These are phyloP conservation scores for Tamias sibiricus DNA, from an alignment of 2,113 vertebrate genomes.

Conservation along the genomic window DNA sequence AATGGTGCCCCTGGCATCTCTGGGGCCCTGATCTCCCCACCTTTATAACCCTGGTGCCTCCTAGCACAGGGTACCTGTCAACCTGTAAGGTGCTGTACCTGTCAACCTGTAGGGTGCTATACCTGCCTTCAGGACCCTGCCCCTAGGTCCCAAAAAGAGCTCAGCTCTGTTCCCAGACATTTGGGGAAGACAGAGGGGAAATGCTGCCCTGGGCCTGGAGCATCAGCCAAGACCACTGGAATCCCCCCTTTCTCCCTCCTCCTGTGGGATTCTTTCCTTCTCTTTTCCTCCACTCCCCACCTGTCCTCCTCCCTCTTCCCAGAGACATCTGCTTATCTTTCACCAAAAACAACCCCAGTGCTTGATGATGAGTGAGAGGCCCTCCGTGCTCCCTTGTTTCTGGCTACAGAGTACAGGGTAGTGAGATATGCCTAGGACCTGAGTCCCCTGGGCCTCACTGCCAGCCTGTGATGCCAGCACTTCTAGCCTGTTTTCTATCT, in stretches of 20 bases:
- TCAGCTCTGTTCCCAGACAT: neutral
- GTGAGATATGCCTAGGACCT: neutral
- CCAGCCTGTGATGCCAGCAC: neutral
- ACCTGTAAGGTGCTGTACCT: conserved; percentile 24
- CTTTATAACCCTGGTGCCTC: conserved; percentile 24
- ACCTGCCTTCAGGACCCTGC: neutral
- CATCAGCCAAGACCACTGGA: conserved; percentile 16
- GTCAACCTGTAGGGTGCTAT: conserved; percentile 36
- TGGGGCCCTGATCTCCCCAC: neutral
- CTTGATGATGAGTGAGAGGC: neutral
- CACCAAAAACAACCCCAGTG: conserved; percentile 19
- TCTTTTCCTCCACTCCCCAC: neutral
- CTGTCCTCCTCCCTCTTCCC: conserved; percentile 34
- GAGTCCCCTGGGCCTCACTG: neutral
- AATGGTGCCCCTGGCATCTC: neutral
- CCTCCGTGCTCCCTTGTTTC: neutral
- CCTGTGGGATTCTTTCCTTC: neutral
- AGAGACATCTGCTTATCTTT: conserved; percentile 53
- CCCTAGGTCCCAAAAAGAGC: conserved; percentile 35
- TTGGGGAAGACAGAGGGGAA: neutral
- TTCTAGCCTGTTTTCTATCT: neutral
- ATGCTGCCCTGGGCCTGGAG: neutral
- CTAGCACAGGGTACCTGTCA: neutral
- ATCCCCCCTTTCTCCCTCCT: neutral
- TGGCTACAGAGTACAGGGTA: neutral